Evolutionary conservation across 2,888 invertebrate species (phyloP), one percentile per base, ranked within the genome.

Genomic region (Branchellion lobata): DNA sequence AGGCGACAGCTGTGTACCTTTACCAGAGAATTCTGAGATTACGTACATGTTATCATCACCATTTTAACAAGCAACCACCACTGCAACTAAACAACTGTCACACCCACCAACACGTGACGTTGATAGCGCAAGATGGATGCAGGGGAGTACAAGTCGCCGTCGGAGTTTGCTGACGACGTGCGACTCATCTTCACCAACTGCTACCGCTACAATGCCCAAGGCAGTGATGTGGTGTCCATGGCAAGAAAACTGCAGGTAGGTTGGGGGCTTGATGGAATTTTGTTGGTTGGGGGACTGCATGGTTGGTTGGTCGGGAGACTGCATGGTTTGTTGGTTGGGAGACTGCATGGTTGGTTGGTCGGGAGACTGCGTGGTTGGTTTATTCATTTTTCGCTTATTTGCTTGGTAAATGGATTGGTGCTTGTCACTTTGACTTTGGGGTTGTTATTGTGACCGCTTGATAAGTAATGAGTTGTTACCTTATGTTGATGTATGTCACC

Each of bases 181-280:
- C 92, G 97, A 89, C 92, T 97, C 89, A 96, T 99, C 91, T 97
- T 89, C 84, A 95, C 94, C 83, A 99, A 99, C 90, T 99, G 99
- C 89, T 99, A 97, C 89, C 95, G 96, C 89, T 99, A 98, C 89
- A 99, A 99, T 89, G 96, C 97, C 78, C 93, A 95, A 84, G 96
- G 96, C 90, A 97, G 97, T 88, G 98, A 98, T 88, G 96, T 99
- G 75, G 97, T 97, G 79, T 92, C 93, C 71, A 99, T 99, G 98
- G 98, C 97, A 36, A 91, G 95, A 84, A 96, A 96, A 89, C 89
- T 99, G 82, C 97, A 98, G 89, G 87, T 87, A 80, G 82, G 84
- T 80, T 3, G n/a, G n/a, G n/a, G n/a, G n/a, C n/a, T n/a, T n/a
- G n/a, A n/a, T n/a, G n/a, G n/a, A n/a, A n/a, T n/a, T n/a, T n/a